phyloP scores from a whole-genome alignment of 2,113 vertebrate species.

The Eulacestoma nigropectus region DNA sequence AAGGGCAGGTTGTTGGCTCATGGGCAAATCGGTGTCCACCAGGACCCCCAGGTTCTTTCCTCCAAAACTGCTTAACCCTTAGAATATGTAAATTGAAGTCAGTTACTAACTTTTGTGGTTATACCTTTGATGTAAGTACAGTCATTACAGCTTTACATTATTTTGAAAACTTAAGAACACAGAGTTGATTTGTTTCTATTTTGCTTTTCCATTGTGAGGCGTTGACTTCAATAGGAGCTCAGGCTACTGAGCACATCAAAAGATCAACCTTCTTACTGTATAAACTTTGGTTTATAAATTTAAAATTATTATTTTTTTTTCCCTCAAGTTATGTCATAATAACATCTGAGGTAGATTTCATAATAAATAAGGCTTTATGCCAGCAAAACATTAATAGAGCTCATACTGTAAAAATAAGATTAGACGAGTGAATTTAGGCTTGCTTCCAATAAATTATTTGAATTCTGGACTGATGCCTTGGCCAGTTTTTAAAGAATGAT shows the following conservation, averaged over 20 bases:
- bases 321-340: conserved; percentile 41
- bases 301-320: conserved; percentile 27
- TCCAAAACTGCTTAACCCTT: neutral
- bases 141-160: neutral
- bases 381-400: conserved; percentile 60
- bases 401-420: conserved; percentile 72
- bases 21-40: neutral
- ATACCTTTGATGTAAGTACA: neutral
- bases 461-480: conserved; percentile 63
- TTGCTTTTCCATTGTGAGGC: neutral
- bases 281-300: conserved; percentile 51
- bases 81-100: neutral
- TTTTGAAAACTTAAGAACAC: neutral
- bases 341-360: conserved; percentile 55
- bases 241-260: conserved; percentile 16
- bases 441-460: conserved; percentile 59
- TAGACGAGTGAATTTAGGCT: conserved; percentile 52
- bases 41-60: neutral
- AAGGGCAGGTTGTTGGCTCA: neutral
- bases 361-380: conserved; percentile 62
- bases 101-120: neutral
- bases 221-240: neutral
- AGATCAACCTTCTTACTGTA: conserved; percentile 13
- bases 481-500: conserved; percentile 59
- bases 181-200: neutral